Evolutionary conservation across 2,888 invertebrate species (phyloP).

Genomic region (Cephus runcator): DNA sequence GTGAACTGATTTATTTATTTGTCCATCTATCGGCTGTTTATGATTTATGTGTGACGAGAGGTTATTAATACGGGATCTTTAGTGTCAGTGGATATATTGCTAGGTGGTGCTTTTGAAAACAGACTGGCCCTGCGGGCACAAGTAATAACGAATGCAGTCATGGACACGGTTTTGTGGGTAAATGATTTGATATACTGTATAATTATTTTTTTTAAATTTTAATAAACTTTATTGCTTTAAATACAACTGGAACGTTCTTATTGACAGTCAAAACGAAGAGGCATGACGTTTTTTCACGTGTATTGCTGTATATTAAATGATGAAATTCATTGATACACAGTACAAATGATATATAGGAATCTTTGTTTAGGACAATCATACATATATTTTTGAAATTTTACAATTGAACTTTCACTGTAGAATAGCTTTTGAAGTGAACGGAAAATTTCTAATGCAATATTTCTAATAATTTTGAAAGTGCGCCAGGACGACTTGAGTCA

Average conservation of each 20-base stretch:
- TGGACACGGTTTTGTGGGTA: neutral
- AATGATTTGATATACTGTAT: neutral
- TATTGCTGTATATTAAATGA: neutral
- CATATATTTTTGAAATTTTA: neutral
- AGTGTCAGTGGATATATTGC: neutral
- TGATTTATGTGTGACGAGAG: neutral
- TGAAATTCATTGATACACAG: neutral
- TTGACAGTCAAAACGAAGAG: neutral
- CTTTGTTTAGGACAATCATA: neutral
- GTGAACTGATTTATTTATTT: neutral
- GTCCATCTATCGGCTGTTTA: neutral
- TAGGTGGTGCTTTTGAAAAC: neutral
- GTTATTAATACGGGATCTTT: neutral
- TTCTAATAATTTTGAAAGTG: neutral
- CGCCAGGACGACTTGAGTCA: neutral
- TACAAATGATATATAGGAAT: neutral
- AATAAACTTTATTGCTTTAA: neutral
- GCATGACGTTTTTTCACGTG: neutral
- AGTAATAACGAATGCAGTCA: conserved; percentile 1
- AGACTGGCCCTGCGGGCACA: neutral
- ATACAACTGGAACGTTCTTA: neutral
- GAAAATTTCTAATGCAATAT: neutral
- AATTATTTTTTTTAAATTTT: neutral
- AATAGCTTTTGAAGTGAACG: neutral
- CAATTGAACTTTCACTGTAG: neutral